Evolutionary conservation across 2,113 vertebrate genomes (phyloP).

Genomic region (Bufo gargarizans): DNA sequence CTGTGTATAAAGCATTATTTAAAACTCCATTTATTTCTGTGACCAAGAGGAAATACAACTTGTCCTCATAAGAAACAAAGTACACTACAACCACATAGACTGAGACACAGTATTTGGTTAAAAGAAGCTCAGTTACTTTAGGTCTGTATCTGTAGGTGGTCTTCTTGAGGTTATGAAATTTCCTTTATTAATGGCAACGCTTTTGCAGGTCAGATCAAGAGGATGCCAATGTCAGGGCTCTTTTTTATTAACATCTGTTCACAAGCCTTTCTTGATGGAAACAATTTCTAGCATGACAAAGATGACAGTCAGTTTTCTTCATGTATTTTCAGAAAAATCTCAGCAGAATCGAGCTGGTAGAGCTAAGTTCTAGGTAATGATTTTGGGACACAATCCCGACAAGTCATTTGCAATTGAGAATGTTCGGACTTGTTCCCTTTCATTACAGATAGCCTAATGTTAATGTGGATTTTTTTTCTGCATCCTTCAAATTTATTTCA

Average conservation of each 20-base stretch:
- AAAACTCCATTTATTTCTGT: neutral
- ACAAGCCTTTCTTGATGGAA: constrained; percentile 10
- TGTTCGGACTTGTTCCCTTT: constrained; percentile 48
- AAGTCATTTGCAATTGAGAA: constrained; percentile 25
- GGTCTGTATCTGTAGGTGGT: neutral
- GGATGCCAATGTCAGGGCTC: neutral
- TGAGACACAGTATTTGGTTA: neutral
- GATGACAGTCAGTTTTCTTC: neutral
- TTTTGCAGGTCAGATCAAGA: constrained; percentile 13
- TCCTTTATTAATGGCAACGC: neutral
- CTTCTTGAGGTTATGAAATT: neutral
- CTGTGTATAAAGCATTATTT: neutral
- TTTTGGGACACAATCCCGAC: constrained; percentile 19
- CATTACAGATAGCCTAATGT: neutral
- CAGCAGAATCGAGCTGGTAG: neutral
- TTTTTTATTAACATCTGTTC: constrained; percentile 37
- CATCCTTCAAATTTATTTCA: constrained; percentile 4
- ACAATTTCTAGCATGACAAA: neutral
- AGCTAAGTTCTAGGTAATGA: constrained; percentile 24
- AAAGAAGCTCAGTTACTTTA: neutral
- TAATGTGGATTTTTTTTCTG: constrained; percentile 11
- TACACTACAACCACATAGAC: neutral
- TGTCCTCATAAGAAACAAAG: neutral
- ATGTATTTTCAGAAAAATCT: constrained; percentile 3
- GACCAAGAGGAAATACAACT: neutral